Evolutionary conservation across 2,888 invertebrate genomes (phyloP).

Genomic region (Elysia crispata): DNA sequence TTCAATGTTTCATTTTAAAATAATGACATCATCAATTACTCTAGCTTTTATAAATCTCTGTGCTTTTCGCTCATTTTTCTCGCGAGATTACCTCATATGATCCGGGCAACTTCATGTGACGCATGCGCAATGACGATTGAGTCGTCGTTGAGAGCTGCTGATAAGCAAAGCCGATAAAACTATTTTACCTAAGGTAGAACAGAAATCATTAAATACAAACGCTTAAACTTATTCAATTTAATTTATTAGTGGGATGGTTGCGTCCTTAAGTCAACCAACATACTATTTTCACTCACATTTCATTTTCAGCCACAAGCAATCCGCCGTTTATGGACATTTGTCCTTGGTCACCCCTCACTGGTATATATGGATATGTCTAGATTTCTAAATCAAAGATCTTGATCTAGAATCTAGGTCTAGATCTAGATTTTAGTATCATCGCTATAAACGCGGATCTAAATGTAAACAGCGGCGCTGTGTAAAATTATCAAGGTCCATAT

Average conservation of each 20-base stretch:
- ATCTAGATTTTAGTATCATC: too few species aligned
- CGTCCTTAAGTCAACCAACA: neutral
- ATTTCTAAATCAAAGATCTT: too few species aligned
- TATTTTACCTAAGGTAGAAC: neutral
- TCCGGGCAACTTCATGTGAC: conserved; percentile 46
- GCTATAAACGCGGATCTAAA: too few species aligned
- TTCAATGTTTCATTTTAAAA: too few species aligned
- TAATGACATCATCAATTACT: too few species aligned
- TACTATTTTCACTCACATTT: neutral
- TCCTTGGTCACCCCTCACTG: neutral
- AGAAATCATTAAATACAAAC: conserved; percentile 24
- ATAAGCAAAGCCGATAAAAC: conserved; percentile 42
- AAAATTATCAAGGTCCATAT: too few species aligned
- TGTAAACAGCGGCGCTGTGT: too few species aligned
- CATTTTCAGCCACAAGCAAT: neutral
- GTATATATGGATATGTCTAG: too few species aligned
- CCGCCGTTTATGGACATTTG: neutral
- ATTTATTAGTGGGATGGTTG: neutral
- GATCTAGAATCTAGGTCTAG: too few species aligned
- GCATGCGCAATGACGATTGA: conserved; percentile 55
- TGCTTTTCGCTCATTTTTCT: too few species aligned
- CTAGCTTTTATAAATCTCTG: too few species aligned
- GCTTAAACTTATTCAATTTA: conserved; percentile 31
- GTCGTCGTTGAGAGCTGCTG: conserved; percentile 60
- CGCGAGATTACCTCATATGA: conserved; percentile 48